Evolutionary conservation across 1,140 invertebrate genomes (phyloP).

Genomic region (Musca vetustissima): DNA sequence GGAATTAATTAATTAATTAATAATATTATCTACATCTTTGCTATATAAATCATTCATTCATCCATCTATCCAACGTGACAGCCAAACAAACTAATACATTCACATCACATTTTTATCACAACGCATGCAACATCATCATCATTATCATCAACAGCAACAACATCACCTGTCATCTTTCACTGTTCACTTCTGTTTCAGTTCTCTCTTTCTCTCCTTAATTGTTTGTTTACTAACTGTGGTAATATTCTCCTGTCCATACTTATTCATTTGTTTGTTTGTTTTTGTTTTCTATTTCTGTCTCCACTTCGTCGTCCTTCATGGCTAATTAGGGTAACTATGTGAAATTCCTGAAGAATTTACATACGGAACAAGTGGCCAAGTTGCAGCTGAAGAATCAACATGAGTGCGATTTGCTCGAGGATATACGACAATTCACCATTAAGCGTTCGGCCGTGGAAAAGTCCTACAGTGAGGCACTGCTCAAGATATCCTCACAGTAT

Average conservation of each 20-base stretch:
- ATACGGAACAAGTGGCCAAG: slow-evolving; percentile 89
- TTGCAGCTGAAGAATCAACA: slow-evolving; percentile 93
- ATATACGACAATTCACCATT: slow-evolving; percentile 89
- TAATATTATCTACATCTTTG: not conserved
- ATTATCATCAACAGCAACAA: too few species aligned
- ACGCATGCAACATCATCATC: too few species aligned
- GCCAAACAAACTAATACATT: not conserved
- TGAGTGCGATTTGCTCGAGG: slow-evolving; percentile 92
- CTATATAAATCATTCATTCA: too few species aligned
- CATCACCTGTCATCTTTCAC: too few species aligned
- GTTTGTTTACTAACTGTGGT: too few species aligned
- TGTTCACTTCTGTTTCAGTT: too few species aligned
- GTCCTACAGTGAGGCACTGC: slow-evolving; percentile 88
- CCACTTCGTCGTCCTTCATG: not conserved
- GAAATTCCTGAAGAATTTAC: slow-evolving; percentile 88
- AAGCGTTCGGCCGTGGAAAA: slow-evolving; percentile 92
- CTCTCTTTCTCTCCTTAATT: too few species aligned
- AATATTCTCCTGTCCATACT: too few species aligned
- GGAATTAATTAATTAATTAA: not conserved
- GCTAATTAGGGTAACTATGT: slow-evolving; percentile 76
- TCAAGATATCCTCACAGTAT: slow-evolving; percentile 88
- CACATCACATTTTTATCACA: not conserved
- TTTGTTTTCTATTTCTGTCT: not conserved
- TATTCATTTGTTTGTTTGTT: not conserved
- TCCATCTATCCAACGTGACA: not conserved